These are phyloP conservation scores for Autographa gamma DNA, from an alignment of 2,888 invertebrate genomes.

Conservation along the genomic window DNA sequence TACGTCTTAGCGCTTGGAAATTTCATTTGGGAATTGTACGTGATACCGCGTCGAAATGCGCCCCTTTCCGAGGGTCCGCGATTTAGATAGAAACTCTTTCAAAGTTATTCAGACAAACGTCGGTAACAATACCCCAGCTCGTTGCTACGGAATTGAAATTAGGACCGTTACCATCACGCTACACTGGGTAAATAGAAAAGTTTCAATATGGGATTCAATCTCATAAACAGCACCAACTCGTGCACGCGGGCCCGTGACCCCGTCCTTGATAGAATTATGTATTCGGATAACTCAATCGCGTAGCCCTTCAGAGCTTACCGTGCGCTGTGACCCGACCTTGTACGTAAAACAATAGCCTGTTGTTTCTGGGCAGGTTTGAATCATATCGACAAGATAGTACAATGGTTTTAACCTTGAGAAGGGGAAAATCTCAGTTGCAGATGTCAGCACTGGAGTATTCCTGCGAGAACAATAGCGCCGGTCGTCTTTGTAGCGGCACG, in stretches of 20 bases:
- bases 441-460: slow-evolving; percentile 64
- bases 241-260: slow-evolving; percentile 54
- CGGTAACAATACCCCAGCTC: slow-evolving; percentile 73
- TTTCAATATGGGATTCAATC: slow-evolving; percentile 74
- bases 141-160: slow-evolving; percentile 83
- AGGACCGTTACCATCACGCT: slow-evolving; percentile 72
- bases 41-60: slow-evolving; percentile 80
- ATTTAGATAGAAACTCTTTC: slow-evolving; percentile 75
- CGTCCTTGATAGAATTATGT: slow-evolving; percentile 68
- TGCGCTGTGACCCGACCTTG: slow-evolving; percentile 68
- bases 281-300: slow-evolving; percentile 60
- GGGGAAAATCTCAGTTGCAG: slow-evolving; percentile 70
- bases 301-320: slow-evolving; percentile 64
- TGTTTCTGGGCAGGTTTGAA: slow-evolving; percentile 65
- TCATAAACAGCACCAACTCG: slow-evolving; percentile 63
- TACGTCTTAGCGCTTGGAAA: slow-evolving; percentile 78
- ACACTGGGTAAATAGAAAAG: slow-evolving; percentile 77
- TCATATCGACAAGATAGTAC: slow-evolving; percentile 58
- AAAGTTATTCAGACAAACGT: slow-evolving; percentile 76
- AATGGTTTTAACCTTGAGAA: slow-evolving; percentile 69
- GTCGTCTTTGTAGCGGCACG: slow-evolving; percentile 74
- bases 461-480: slow-evolving; percentile 75
- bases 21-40: slow-evolving; percentile 85
- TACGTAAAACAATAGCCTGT: slow-evolving; percentile 71
- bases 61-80: slow-evolving; percentile 74